Evolutionary conservation across 1,140 invertebrate species (phyloP), one percentile per base, ranked within the genome.

Genomic region (Mya arenaria): DNA sequence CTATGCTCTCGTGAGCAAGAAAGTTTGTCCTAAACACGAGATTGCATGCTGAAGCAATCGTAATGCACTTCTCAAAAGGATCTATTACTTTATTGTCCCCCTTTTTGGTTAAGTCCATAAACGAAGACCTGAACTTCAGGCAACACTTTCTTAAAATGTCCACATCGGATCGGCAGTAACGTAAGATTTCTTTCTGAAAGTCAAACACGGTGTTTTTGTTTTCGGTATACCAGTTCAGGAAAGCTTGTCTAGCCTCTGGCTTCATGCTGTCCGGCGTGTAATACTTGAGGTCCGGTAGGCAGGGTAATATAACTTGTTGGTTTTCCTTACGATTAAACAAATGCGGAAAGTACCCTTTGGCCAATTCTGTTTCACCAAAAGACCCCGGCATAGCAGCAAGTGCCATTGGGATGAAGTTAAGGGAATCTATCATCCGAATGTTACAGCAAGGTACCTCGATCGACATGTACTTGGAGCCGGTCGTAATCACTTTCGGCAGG

Each of bases 261-360:
- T 39, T 52, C 74, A 80, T 71, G 32, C 8, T n/a, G 58, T 73
- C 66, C 8, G 39, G 0, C 28, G 32, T 32, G 28, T 79, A 84
- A 19, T 72, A 72, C 3, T 44, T n/a, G n/a, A 34, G 25, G 36
- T 72, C 58, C 0, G 82, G 74, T 15, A 63, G 56, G n/a, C 19
- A 13, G 4, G 28, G 37, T 10, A 71, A 6, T 36, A 39, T 39
- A 1, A 36, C 73, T 32, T 19, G n/a, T 56, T 79, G 75, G 25
- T 78, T 80, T 37, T 71, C 66, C 36, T 13, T 30, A 3, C 23
- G 30, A 37, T 77, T 79, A 25, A 84, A 80, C 13, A 65, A 37
- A 52, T 82, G 62, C 23, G 80, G 71, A 65, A 82, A 82, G 44
- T 75, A 82, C 4, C 80, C 80, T 48, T 82, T 75, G 34, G n/a